Conservation (phyloP, 2,888 invertebrate species). For the Xanthorhoe spadicearia region DNA sequence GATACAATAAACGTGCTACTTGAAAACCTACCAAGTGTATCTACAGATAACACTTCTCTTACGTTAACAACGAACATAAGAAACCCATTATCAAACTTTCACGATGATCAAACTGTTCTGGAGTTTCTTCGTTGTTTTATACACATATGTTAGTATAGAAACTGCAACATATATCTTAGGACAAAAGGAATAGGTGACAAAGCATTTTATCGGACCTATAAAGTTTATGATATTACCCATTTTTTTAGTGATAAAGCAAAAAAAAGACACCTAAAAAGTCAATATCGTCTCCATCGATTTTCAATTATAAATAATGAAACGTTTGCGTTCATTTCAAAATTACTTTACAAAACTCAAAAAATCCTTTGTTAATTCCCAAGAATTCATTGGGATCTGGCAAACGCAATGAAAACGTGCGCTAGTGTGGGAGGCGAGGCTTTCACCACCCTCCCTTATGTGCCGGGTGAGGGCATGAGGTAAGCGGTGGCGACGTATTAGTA, state of each 20-base stretch:
- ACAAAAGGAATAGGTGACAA: no score
- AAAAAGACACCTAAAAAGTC: no score
- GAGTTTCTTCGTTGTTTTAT: not conserved
- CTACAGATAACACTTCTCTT: not conserved
- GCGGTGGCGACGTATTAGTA: constrained; percentile 11
- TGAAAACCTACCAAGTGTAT: not conserved
- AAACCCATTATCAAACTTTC: constrained; percentile 28
- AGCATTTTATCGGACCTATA: no score
- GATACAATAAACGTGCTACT: not conserved
- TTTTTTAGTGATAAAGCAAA: no score
- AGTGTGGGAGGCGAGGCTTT: constrained; percentile 67
- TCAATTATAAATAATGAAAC: no score
- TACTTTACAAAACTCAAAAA: no score
- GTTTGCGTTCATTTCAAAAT: no score
- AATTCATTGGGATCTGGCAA: constrained; percentile 69
- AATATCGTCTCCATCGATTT: no score
- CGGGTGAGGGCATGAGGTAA: constrained; percentile 7
- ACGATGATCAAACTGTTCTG: not conserved
- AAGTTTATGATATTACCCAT: no score
- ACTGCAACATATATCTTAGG: not conserved
- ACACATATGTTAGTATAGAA: not conserved
- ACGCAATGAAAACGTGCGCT: constrained; percentile 73
- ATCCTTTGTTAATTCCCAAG: constrained; percentile 49
- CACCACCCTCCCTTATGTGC: constrained; percentile 47
- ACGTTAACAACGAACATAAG: constrained; percentile 27